Evolutionary conservation across 2,113 vertebrate species (phyloP).

Genomic region (Eudyptes chrysolophus): DNA sequence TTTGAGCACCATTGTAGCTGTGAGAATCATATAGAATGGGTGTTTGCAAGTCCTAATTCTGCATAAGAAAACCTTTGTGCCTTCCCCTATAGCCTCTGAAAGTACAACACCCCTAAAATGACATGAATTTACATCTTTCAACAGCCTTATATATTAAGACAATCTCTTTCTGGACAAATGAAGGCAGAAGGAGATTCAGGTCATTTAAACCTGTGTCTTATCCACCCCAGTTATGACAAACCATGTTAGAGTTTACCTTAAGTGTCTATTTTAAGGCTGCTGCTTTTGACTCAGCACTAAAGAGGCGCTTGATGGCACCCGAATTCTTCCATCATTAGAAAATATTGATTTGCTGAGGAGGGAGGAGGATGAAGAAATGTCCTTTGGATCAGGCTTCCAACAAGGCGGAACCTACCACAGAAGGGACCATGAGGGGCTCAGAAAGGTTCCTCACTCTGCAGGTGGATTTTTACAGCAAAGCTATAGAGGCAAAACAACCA

Average conservation of each 20-base stretch:
- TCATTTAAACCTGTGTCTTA: not conserved
- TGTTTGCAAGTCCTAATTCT: not conserved
- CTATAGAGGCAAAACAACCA: not conserved
- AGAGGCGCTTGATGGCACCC: not conserved
- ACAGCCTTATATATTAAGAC: not conserved
- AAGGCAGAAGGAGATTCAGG: not conserved
- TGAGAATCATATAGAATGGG: not conserved
- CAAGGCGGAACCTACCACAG: not conserved
- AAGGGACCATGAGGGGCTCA: not conserved
- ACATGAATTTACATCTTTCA: not conserved
- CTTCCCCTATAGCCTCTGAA: not conserved
- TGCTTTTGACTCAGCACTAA: not conserved
- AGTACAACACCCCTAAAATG: accelerated
- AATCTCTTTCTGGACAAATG: not conserved
- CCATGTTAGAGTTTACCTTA: not conserved
- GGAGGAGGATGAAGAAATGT: not conserved
- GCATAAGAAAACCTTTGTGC: not conserved
- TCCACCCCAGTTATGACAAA: not conserved
- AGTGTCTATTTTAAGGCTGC: not conserved
- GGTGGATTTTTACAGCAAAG: not conserved
- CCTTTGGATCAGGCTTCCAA: not conserved
- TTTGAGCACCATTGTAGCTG: not conserved
- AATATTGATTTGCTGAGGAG: accelerated
- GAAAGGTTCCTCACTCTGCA: not conserved
- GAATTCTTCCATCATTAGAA: not conserved